Evolutionary conservation across 92 coral and sea anemone species (phyloP).

Genomic region (Bergia sp.): DNA sequence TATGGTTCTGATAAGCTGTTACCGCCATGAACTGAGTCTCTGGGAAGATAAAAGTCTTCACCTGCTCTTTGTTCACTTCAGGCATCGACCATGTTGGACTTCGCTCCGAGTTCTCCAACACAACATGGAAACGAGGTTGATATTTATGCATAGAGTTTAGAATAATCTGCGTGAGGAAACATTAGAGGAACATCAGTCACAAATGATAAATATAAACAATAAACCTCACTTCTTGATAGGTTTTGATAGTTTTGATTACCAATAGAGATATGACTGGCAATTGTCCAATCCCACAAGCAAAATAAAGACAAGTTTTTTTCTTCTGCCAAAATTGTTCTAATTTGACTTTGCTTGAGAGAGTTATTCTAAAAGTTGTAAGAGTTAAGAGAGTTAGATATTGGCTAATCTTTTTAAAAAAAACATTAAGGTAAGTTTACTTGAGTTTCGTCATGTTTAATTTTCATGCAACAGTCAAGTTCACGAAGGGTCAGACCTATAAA

Average conservation of each 20-base stretch:
- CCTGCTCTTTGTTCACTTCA: constrained; percentile 32
- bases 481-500: constrained; percentile 6
- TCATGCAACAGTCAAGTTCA: constrained; percentile 19
- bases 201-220: not conserved
- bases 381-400: not conserved
- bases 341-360: not conserved
- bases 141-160: constrained; percentile 99
- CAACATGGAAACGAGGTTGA: constrained; percentile 98
- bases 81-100: constrained; percentile 39
- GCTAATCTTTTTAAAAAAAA: not conserved
- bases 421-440: not conserved
- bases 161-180: constrained; percentile 74
- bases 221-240: not conserved
- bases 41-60: constrained; percentile 33
- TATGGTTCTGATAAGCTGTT: constrained; percentile 97
- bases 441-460: constrained; percentile 24
- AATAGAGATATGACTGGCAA: not conserved
- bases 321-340: no score
- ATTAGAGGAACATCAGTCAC: not conserved
- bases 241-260: not conserved
- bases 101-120: constrained; percentile 80
- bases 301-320: not conserved
- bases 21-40: constrained; percentile 86
- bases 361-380: not conserved
- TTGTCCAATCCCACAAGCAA: not conserved